Evolutionary conservation across 2,888 invertebrate genomes (phyloP).

Genomic region (Troglohyphantes excavatus): DNA sequence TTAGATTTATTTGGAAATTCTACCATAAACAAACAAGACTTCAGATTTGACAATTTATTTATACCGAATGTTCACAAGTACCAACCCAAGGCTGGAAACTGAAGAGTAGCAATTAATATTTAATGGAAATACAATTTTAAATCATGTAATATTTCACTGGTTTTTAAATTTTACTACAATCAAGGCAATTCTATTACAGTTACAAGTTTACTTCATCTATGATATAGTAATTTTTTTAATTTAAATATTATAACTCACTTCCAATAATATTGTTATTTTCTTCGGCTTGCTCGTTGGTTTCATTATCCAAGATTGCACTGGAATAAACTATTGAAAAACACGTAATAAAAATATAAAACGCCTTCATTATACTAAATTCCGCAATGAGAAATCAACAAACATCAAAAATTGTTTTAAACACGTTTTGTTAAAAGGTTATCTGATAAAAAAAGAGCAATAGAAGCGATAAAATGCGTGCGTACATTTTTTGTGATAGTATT

Average conservation of each 20-base stretch:
- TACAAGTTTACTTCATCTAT: too few relatives aligned
- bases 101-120: too few relatives aligned
- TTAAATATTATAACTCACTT: not conserved
- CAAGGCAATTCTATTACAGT: too few relatives aligned
- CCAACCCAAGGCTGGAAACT: too few relatives aligned
- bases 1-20: too few relatives aligned
- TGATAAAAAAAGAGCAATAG: conserved; percentile 21
- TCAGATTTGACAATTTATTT: too few relatives aligned
- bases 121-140: too few relatives aligned
- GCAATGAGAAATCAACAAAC: not conserved
- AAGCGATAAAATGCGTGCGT: not conserved
- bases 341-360: not conserved
- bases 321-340: conserved; percentile 1
- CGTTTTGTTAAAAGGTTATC: not conserved
- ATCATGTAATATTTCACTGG: too few relatives aligned
- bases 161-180: too few relatives aligned
- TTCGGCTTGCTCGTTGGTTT: not conserved
- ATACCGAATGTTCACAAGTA: too few relatives aligned
- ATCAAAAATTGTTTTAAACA: conserved; percentile 1
- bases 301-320: not conserved
- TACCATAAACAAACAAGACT: too few relatives aligned
- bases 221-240: too few relatives aligned
- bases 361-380: not conserved
- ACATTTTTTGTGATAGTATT: not conserved
- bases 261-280: not conserved